A percentile compares a stretch with the other conserved stretches of the same genome.
Conservation (phyloP, 2,888 invertebrate genomes). For the Drosophila prolongata region DNA sequence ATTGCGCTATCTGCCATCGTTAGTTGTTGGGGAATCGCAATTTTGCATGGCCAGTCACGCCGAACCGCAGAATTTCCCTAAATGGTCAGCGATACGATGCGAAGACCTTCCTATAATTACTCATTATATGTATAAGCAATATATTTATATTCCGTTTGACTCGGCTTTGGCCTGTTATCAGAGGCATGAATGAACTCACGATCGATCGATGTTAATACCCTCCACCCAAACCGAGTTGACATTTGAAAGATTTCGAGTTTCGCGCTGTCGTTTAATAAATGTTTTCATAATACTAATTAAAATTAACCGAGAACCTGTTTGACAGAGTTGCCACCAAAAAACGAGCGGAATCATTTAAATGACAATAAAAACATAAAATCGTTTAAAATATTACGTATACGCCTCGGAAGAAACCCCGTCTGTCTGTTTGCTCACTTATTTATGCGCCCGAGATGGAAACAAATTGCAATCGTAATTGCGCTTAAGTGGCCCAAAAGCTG, state of each 20-base stretch:
- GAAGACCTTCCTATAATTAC: conserved; percentile 11
- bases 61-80: conserved; percentile 26
- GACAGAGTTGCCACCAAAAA: conserved; percentile 47
- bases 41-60: conserved; percentile 30
- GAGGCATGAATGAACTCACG: conserved; percentile 74
- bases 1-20: conserved; percentile 43
- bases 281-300: conserved; percentile 68
- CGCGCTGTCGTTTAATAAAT: conserved; percentile 44
- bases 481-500: conserved; percentile 68
- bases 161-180: conserved; percentile 54
- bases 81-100: conserved; percentile 16
- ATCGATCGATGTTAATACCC: conserved; percentile 73
- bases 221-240: conserved; percentile 60
- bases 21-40: conserved; percentile 12
- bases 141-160: neutral
- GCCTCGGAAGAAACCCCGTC: conserved; percentile 26
- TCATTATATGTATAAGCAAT: conserved; percentile 1
- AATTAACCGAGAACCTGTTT: conserved; percentile 60
- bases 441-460: conserved; percentile 66
- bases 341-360: conserved; percentile 54
- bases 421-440: conserved; percentile 24
- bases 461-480: conserved; percentile 74
- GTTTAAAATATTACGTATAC: conserved; percentile 76
- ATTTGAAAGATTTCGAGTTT: conserved; percentile 54
- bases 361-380: conserved; percentile 71